Base-by-base conservation (phyloP, 2,797 vertebrate genomes). In the Thunnus albacares region DNA sequence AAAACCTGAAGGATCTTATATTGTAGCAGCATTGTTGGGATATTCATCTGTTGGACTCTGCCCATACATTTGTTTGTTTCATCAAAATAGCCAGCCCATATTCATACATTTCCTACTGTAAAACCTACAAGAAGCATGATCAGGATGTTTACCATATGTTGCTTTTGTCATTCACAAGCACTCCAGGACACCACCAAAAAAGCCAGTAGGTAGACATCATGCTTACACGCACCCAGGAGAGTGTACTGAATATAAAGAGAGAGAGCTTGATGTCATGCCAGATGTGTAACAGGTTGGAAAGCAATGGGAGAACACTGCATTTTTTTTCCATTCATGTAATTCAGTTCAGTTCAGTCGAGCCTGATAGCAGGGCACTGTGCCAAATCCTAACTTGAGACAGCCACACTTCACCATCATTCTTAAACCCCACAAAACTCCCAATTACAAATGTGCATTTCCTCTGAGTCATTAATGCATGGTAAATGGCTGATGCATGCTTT, bases 21-120 rank as follows among this genome's bases (percentile, higher is more conserved):
- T 45, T 83, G 75, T 92, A 93, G 91, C 92, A 92, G 90, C 90
- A 87, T 82, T 70, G 61, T 63, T 85, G 65, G 56, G 52, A 85
- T 77, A 68, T 66, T 87, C 22, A 80, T 83, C 62, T 81, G 80
- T 81, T 82, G 65, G 76, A 86, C 53, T 87, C 59, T 78, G 81
- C n/a, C 58, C 57, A 75, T 66, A 52, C 66, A 45, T 70, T 38
- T 71, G 75, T 86, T 76, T 87, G 49, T 82, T 76, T 77, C 61
- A 78, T 84, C 73, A 75, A 47, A 80, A 59, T 35, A 68, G 70
- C 72, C 78, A 61, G 62, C 72, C 70, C 58, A 69, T 63, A 72
- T 77, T 75, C 30, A 74, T 74, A 65, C 59, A 51, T 78, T 55
- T 89, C 62, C 61, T 66, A 75, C 47, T 76, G 61, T 66, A 43